phyloP scores from a whole-genome alignment of 2,113 vertebrate genomes.

The Brienomyrus brachyistius region DNA sequence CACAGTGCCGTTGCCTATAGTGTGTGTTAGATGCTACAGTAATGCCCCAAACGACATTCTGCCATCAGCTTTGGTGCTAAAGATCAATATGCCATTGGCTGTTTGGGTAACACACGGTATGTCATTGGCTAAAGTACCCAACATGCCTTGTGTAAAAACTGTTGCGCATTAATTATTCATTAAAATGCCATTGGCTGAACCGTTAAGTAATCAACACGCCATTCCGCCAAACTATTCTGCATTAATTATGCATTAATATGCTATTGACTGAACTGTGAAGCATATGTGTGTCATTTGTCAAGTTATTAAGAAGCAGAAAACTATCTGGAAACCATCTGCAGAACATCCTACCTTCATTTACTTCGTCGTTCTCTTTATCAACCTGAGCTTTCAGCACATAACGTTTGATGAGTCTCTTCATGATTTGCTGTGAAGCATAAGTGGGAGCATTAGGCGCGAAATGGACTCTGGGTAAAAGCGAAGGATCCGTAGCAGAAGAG shows the following conservation, averaged over 20 bases:
- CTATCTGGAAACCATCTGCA: background rate
- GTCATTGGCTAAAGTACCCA: background rate
- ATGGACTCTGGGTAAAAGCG: background rate
- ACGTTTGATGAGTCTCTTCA: conserved; percentile 83
- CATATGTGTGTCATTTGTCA: background rate
- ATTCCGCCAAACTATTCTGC: background rate
- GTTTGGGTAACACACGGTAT: background rate
- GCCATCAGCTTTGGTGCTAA: background rate
- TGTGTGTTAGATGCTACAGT: background rate
- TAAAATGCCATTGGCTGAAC: background rate
- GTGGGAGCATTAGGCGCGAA: background rate
- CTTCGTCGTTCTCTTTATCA: conserved; percentile 85
- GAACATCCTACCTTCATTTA: conserved; percentile 74
- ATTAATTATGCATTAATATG: background rate
- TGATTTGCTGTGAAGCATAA: conserved; percentile 62
- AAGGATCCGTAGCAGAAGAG: background rate
- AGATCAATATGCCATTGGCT: background rate
- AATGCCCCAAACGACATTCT: background rate
- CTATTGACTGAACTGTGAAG: background rate
- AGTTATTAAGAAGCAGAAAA: background rate
- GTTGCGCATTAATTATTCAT: background rate
- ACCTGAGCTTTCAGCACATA: conserved; percentile 87
- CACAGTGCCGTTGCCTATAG: background rate
- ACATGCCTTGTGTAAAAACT: background rate
- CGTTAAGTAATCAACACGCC: background rate